Evolutionary conservation across 2,888 invertebrate genomes (phyloP).

Genomic region (Pteria penguin): DNA sequence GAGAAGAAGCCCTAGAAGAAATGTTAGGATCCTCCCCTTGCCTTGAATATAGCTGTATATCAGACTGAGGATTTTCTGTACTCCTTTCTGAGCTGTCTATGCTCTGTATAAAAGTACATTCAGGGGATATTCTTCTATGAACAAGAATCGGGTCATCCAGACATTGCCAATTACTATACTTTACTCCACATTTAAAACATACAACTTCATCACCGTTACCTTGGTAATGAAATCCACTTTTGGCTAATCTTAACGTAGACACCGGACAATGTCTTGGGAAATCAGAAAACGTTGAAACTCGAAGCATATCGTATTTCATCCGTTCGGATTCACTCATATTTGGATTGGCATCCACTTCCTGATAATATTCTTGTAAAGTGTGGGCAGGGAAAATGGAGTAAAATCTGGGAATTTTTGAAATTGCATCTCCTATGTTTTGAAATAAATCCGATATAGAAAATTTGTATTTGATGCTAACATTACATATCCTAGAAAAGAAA

Average conservation of each 20-base stretch:
- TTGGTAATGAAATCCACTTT: conserved; percentile 30
- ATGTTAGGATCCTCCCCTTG: too few relatives aligned
- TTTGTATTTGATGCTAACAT: background rate
- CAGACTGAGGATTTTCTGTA: too few relatives aligned
- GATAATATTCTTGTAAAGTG: conserved; percentile 1
- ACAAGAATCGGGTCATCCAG: conserved; percentile 17
- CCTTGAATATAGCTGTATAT: too few relatives aligned
- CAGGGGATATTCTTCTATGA: conserved; percentile 11
- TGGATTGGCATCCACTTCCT: conserved; percentile 4
- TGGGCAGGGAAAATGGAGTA: background rate
- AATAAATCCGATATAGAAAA: background rate
- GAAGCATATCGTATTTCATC: conserved; percentile 17
- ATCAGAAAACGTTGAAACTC: background rate
- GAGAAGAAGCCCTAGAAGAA: too few relatives aligned
- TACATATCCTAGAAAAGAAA: background rate
- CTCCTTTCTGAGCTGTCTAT: too few relatives aligned
- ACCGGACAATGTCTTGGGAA: conserved; percentile 16
- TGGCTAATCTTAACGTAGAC: conserved; percentile 1
- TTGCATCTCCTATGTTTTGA: background rate
- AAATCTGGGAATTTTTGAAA: background rate
- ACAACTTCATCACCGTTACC: conserved; percentile 19
- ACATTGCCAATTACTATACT: conserved; percentile 8
- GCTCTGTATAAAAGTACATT: conserved; percentile 6
- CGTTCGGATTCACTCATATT: background rate
- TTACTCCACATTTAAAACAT: conserved; percentile 21